Evolutionary conservation across 1,140 invertebrate genomes (phyloP), one percentile per base, ranked within the genome.

Genomic region (Brachionus calyciflorus): DNA sequence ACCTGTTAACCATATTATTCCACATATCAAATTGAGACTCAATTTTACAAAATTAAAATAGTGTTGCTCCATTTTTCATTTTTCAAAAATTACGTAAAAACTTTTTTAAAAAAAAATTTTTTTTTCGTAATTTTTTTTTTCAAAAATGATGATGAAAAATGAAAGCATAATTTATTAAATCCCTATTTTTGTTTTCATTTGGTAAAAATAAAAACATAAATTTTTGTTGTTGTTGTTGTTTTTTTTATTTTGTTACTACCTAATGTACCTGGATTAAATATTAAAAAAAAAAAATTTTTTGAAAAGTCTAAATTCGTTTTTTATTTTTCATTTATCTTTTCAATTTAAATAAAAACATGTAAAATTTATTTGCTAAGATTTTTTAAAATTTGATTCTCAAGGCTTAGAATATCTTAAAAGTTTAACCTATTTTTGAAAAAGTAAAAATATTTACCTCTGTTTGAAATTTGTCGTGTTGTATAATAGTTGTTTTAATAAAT

Each of bases 401-500:
- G 55, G 37, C 55, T 33, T 37, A 30, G 17, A 40, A 33, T 0
- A 46, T n/a, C n/a, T n/a, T n/a, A n/a, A n/a, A n/a, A n/a, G n/a
- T n/a, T n/a, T n/a, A n/a, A n/a, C n/a, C n/a, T n/a, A n/a, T n/a
- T n/a, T n/a, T n/a, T n/a, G n/a, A n/a, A n/a, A n/a, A n/a, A n/a
- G n/a, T n/a, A n/a, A n/a, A n/a, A n/a, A n/a, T n/a, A 79, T 78
- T 78, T 80, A 91, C 91, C 84, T 92, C 92, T 77, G 88, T 87
- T 78, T 89, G 89, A 53, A 93, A 88, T 17, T 85, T 83, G 19
- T 89, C 87, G 76, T 88, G 90, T n/a, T 89, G 88, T 1, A 94
- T 85, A 53, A 94, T 84, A 21, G 90, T 86, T 48, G 90, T 88
- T 12, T 89, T 87, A 10, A 93, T 81, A 81, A 92, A 93, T 41